phyloP scores from a whole-genome alignment of 1,140 invertebrate species.

The Thereuonema tuberculata region DNA sequence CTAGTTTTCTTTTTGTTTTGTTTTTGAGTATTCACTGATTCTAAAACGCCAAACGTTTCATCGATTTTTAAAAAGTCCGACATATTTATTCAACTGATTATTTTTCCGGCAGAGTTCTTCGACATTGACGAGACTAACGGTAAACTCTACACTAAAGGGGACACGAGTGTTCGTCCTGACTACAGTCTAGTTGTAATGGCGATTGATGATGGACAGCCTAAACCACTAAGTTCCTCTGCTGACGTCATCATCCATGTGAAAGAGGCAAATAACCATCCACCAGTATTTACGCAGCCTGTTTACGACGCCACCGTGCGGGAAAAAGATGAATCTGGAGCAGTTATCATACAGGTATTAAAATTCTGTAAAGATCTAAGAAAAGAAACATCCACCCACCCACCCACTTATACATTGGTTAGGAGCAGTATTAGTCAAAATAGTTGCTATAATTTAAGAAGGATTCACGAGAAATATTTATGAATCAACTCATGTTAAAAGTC shows the following conservation, averaged over 20 bases:
- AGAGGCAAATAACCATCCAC: conserved; percentile 34
- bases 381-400: no score
- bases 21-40: no score
- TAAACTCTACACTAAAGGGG: conserved; percentile 21
- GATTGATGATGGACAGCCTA: conserved; percentile 30
- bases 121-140: conserved; percentile 22
- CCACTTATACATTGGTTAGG: no score
- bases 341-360: conserved; percentile 18
- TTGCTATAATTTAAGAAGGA: no score
- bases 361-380: neutral
- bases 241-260: conserved; percentile 26
- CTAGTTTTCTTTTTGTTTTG: no score
- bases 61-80: no score
- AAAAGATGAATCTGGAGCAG: conserved; percentile 18
- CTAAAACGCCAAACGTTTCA: no score
- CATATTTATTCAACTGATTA: no score
- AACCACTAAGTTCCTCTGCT: conserved; percentile 22
- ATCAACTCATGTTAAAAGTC: no score
- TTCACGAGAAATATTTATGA: no score
- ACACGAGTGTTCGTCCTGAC: conserved; percentile 26
- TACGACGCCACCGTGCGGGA: conserved; percentile 22
- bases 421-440: no score
- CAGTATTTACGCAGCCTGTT: conserved; percentile 28
- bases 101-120: conserved; percentile 19
- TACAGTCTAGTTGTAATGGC: conserved; percentile 31